Evolutionary conservation across 2,797 vertebrate species (phyloP).

Genomic region (Geotria australis): DNA sequence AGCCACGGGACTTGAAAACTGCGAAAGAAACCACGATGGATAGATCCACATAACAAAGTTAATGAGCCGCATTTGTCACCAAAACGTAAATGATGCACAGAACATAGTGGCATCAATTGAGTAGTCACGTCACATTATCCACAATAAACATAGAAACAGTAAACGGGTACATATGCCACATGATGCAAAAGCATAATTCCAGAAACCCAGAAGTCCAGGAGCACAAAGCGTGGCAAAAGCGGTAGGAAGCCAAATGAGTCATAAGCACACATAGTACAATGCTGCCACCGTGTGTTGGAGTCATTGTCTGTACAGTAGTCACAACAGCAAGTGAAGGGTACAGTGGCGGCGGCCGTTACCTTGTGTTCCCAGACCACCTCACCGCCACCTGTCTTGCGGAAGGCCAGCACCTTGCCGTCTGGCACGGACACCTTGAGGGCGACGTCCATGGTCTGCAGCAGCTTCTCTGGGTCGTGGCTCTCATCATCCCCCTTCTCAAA

Average conservation of each 20-base stretch:
- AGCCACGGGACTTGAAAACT: constrained; percentile 92
- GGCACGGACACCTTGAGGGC: constrained; percentile 85
- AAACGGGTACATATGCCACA: not conserved
- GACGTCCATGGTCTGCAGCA: constrained; percentile 31
- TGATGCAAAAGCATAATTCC: not conserved
- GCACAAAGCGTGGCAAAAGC: not conserved
- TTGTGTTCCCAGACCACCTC: constrained; percentile 81
- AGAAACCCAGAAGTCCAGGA: constrained; percentile 1
- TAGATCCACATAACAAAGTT: too few species aligned
- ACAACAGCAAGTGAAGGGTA: not conserved
- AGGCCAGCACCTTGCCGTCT: constrained; percentile 90
- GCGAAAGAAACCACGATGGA: not conserved
- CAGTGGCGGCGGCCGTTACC: constrained; percentile 13
- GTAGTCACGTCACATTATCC: too few species aligned
- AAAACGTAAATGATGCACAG: too few species aligned
- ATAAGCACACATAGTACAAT: not conserved
- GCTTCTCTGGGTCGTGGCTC: constrained; percentile 39
- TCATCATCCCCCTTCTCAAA: constrained; percentile 23
- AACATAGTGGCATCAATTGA: too few species aligned
- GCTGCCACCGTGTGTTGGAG: not conserved
- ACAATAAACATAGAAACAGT: not conserved
- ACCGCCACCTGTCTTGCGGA: constrained; percentile 31
- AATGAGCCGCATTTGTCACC: too few species aligned
- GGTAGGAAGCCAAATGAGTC: not conserved
- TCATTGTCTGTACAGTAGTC: not conserved